A percentile compares a stretch with the other conserved stretches of the same genome.
phyloP scores from a whole-genome alignment of 2,113 vertebrate species.

The Bubo scandiacus region DNA sequence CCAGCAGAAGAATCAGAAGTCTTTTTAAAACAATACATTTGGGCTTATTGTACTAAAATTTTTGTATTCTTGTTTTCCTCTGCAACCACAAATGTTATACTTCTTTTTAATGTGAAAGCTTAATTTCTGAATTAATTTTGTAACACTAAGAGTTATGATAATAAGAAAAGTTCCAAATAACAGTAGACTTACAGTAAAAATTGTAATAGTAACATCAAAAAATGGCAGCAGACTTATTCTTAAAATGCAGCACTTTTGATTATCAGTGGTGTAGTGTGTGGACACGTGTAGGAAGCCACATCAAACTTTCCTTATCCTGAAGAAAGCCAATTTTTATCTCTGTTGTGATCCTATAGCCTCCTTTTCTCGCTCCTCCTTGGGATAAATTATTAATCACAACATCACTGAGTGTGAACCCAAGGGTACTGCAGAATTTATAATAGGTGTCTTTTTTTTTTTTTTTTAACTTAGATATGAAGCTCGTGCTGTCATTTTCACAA shows the following conservation, averaged over 20 bases:
- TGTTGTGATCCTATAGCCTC: not conserved
- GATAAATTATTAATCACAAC: not conserved
- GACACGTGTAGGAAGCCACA: not conserved
- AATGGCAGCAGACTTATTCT: not conserved
- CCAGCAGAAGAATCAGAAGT: not conserved
- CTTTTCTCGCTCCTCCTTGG: not conserved
- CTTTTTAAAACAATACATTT: not conserved
- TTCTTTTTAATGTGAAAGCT: not conserved
- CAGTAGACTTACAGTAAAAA: not conserved
- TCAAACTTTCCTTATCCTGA: not conserved
- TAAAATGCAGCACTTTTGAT: not conserved
- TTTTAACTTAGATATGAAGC: not conserved
- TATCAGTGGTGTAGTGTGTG: not conserved
- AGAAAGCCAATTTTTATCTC: not conserved
- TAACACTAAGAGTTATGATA: not conserved
- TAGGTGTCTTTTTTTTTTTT: not conserved
- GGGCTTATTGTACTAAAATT: not conserved
- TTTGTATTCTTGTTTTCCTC: not conserved
- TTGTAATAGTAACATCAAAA: not conserved
- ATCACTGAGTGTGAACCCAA: not conserved
- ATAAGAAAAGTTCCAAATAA: not conserved
- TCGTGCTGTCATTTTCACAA: not conserved
- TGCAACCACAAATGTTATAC: not conserved
- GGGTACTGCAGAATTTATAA: not conserved
- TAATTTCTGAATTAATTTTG: not conserved